Conservation (phyloP, 2,797 vertebrate genomes). For the Cirrhinus mrigala region DNA sequence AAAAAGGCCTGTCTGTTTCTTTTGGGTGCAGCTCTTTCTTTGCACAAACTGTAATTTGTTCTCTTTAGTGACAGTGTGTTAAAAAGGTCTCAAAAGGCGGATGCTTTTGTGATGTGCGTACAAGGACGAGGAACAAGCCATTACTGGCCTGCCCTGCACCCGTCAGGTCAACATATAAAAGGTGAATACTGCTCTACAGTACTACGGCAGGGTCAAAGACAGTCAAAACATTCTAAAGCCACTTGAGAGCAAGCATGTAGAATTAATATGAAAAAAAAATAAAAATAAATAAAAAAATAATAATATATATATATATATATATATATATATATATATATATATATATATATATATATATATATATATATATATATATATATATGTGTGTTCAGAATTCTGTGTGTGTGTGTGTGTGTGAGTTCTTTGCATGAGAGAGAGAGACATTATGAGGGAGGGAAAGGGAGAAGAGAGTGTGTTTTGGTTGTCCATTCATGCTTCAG, state of each 20-base stretch:
- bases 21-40: slow-evolving; percentile 21
- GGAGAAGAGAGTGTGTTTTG: slow-evolving; percentile 24
- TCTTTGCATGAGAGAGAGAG: slow-evolving; percentile 63
- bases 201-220: slow-evolving; percentile 39
- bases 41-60: slow-evolving; percentile 32
- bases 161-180: slow-evolving; percentile 14
- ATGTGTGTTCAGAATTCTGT: no score
- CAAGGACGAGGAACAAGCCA: slow-evolving; percentile 4
- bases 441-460: slow-evolving; percentile 64
- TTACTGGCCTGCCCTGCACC: slow-evolving; percentile 10
- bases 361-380: no score
- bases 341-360: no score
- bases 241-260: slow-evolving; percentile 76
- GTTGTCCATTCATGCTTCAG: slow-evolving; percentile 77
- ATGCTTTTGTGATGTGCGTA: background rate
- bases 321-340: no score
- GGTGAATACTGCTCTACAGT: slow-evolving; percentile 27
- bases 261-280: slow-evolving; percentile 79
- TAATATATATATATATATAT: no score
- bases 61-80: slow-evolving; percentile 5
- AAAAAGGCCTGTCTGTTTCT: slow-evolving; percentile 11
- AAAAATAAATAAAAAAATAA: no score
- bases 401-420: slow-evolving; percentile 73
- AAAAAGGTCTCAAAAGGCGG: slow-evolving; percentile 15
- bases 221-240: slow-evolving; percentile 72